Conservation (phyloP, 2,113 vertebrate species). For the Strix aluco region DNA sequence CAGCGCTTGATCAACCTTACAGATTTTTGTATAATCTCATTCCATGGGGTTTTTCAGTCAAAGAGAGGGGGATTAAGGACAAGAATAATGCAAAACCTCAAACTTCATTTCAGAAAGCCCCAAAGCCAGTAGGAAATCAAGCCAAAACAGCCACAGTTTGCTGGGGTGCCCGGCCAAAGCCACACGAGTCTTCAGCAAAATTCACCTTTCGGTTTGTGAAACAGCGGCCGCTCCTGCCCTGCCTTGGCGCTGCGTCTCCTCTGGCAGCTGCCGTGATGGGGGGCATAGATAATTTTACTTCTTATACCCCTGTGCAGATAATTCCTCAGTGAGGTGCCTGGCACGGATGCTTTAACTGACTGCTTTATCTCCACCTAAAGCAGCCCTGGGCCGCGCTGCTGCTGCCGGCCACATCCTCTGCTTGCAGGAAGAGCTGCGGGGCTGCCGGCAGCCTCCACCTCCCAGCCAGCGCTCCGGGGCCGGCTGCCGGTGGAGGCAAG, state of each 20-base stretch:
- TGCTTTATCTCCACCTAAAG: background rate
- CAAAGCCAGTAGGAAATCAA: background rate
- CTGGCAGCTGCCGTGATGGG: background rate
- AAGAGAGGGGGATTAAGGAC: conserved; percentile 46
- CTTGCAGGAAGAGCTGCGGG: background rate
- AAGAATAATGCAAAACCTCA: background rate
- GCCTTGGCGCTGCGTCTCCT: background rate
- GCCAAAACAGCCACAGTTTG: background rate
- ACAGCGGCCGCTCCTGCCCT: fast-evolving
- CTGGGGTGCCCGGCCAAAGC: background rate
- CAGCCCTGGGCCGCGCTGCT: fast-evolving
- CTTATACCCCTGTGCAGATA: background rate
- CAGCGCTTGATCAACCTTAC: conserved; percentile 57
- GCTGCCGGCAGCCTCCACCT: background rate
- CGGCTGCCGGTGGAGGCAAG: fast-evolving
- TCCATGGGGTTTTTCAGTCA: conserved; percentile 47
- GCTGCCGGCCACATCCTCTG: background rate
- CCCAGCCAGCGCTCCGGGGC: background rate
- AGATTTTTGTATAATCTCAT: conserved; percentile 62
- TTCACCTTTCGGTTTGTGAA: background rate
- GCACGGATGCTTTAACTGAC: background rate
- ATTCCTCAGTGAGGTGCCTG: background rate
- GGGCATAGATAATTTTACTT: background rate
- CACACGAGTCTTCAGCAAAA: background rate
- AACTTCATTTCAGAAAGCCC: conserved; percentile 38